These are phyloP conservation scores for Calypte anna DNA, from an alignment of 2,113 vertebrate species.

Conservation along the genomic window DNA sequence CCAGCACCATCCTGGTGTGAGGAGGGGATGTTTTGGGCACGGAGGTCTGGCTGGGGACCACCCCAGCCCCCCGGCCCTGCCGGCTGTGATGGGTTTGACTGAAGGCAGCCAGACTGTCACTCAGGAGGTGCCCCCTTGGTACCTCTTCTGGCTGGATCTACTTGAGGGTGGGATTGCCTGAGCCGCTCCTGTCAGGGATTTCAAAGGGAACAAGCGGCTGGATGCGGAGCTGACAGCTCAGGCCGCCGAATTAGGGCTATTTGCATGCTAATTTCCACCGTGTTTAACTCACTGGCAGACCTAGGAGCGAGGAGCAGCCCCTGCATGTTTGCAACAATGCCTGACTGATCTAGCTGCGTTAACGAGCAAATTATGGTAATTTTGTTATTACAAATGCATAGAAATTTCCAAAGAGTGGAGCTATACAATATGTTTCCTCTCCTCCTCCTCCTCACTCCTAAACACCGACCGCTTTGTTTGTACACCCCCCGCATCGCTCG, in stretches of 20 bases:
- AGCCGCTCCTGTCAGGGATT: constrained; percentile 82
- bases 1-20: too few species aligned
- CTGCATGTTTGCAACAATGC: constrained; percentile 82
- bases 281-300: constrained; percentile 82
- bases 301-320: constrained; percentile 71
- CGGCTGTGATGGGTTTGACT: constrained; percentile 65
- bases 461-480: constrained; percentile 76
- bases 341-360: constrained; percentile 87
- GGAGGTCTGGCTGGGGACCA: neutral
- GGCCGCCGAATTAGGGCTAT: constrained; percentile 83
- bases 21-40: neutral
- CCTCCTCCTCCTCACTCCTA: constrained; percentile 75
- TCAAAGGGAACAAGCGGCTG: constrained; percentile 78
- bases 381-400: constrained; percentile 90
- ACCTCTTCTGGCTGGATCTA: constrained; percentile 77
- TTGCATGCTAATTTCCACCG: constrained; percentile 87
- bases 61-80: neutral
- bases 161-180: constrained; percentile 75
- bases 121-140: constrained; percentile 80
- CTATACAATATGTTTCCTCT: constrained; percentile 79
- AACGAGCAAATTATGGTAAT: constrained; percentile 91
- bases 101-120: constrained; percentile 80
- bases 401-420: constrained; percentile 84
- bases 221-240: constrained; percentile 81
- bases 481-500: constrained; percentile 68